phyloP scores from a whole-genome alignment of 2,888 invertebrate genomes.

The Platerodrilus igneus region DNA sequence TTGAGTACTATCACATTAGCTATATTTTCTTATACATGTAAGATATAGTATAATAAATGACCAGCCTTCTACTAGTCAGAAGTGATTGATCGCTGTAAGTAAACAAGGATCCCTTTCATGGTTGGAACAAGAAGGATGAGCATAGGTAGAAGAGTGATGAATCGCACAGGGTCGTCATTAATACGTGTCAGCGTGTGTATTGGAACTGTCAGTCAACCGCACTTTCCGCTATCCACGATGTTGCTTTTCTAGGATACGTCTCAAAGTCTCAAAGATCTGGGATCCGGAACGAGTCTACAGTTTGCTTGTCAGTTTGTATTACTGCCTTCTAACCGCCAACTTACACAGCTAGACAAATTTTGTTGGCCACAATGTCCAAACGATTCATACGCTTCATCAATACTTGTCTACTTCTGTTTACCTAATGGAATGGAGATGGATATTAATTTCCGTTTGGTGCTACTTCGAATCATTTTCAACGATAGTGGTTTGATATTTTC shows the following conservation, averaged over 20 bases:
- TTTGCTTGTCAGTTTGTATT: constrained; percentile 36
- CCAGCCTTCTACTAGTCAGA: constrained; percentile 49
- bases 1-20: too few species aligned
- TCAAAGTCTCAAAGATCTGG: constrained; percentile 26
- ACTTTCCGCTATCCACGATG: constrained; percentile 25
- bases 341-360: constrained; percentile 39
- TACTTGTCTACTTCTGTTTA: constrained; percentile 28
- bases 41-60: constrained; percentile 46
- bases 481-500: too few species aligned
- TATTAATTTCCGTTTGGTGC: constrained; percentile 15
- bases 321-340: constrained; percentile 33
- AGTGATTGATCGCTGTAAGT: constrained; percentile 49
- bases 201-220: constrained; percentile 46
- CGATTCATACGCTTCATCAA: constrained; percentile 26
- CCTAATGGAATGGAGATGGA: constrained; percentile 10
- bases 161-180: constrained; percentile 49
- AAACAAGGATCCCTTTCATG: constrained; percentile 49
- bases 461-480: too few species aligned
- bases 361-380: constrained; percentile 30
- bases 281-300: constrained; percentile 35
- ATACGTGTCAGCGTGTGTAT: constrained; percentile 49
- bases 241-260: constrained; percentile 20
- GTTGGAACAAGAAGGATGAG: constrained; percentile 39
- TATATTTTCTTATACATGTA: constrained; percentile 39
- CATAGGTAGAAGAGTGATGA: constrained; percentile 48